phyloP scores from a whole-genome alignment of 2,888 invertebrate species.

The Subacronicta megacephala region DNA sequence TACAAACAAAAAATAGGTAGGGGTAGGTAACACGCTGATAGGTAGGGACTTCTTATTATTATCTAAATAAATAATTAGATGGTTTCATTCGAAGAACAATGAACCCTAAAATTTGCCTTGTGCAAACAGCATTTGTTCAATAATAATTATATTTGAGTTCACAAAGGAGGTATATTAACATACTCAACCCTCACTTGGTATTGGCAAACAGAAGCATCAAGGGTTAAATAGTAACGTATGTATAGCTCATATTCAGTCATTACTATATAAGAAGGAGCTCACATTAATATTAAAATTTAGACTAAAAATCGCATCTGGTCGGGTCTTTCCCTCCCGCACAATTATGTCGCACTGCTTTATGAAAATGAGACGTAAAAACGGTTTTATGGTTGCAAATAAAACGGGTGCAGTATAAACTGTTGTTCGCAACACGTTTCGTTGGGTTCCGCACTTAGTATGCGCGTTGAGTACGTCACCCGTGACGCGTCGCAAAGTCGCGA shows the following conservation, averaged over 20 bases:
- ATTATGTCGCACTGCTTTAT: slow-evolving; percentile 78
- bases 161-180: slow-evolving; percentile 58
- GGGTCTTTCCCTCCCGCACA: slow-evolving; percentile 72
- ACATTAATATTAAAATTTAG: slow-evolving; percentile 80
- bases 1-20: too few species aligned
- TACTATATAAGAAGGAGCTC: slow-evolving; percentile 71
- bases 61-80: background rate
- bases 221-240: slow-evolving; percentile 76
- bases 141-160: slow-evolving; percentile 56
- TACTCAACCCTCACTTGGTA: slow-evolving; percentile 49
- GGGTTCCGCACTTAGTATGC: slow-evolving; percentile 61
- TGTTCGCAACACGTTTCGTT: slow-evolving; percentile 56
- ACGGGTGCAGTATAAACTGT: slow-evolving; percentile 62
- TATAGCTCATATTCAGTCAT: slow-evolving; percentile 74
- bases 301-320: slow-evolving; percentile 75
- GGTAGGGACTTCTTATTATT: too few species aligned
- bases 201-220: slow-evolving; percentile 41
- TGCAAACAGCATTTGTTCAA: slow-evolving; percentile 54
- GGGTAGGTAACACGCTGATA: too few species aligned
- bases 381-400: slow-evolving; percentile 68
- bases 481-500: slow-evolving; percentile 52
- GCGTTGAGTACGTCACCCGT: slow-evolving; percentile 44
- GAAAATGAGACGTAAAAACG: slow-evolving; percentile 79
- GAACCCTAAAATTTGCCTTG: slow-evolving; percentile 36
- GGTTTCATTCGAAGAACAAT: slow-evolving; percentile 6